Base-by-base conservation (phyloP, 2,888 invertebrate species). In the Philereme vetulata region DNA sequence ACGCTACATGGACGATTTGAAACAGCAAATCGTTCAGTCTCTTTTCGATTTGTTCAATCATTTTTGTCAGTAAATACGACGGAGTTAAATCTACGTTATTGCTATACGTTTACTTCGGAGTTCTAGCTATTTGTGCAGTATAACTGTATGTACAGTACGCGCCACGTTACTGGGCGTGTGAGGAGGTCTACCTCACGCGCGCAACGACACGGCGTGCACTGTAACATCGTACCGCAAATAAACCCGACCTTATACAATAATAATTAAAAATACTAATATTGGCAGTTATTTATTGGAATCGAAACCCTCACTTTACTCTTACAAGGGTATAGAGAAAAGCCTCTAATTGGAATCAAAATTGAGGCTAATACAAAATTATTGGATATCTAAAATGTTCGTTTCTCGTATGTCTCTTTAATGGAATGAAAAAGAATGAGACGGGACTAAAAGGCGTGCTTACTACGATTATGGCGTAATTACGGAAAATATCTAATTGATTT, bases 371-470 rank as follows among this genome's bases (percentile, higher is more conserved):
- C 52, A 36, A 54, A 50, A 53, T 44, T 47, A 46, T 40, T 60
- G 44, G 36, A 64, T 60, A 54, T 60, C 42, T 57, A 62, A 49
- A 52, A 36, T 57, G 53, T 47, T 56, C 47, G 63, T 71, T 55
- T 65, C 65, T 75, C 72, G 61, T 64, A 44, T 67, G 48, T 64
- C 58, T 68, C 67, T 71, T 68, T 71, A 71, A 32, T 53, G 60
- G 62, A 63, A 69, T 72, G 70, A 73, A 72, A 75, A 75, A 68
- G 60, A 72, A 71, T 65, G 70, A 72, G 75, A 79, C 70, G 62
- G 61, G 66, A 70, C 66, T 57, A 21, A 62, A 65, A 69, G 60
- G 63, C 66, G 57, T 66, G 65, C 65, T 64, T 66, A 59, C 61
- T 48, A 53, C 51, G 44, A 56, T 21, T 60, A 56, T 54, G 64